Conservation (phyloP, 2,797 vertebrate species). For the Chanos chanos region DNA sequence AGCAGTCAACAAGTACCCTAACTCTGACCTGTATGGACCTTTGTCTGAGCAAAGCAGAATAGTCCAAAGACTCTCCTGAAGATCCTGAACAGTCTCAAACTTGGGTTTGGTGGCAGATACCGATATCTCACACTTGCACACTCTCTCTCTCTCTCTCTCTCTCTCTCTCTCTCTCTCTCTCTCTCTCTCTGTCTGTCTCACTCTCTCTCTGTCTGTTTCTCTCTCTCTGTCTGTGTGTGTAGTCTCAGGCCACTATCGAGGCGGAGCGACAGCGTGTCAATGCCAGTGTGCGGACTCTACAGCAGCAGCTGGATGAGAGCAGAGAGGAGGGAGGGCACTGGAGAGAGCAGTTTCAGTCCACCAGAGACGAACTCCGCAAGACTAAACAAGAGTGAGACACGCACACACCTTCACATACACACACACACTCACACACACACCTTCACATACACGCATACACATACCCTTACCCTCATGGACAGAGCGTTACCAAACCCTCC, state of each 20-base stretch:
- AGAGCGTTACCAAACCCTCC: no score
- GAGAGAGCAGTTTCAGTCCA: constrained; percentile 87
- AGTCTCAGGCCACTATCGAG: constrained; percentile 87
- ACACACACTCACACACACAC: no score
- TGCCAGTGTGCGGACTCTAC: constrained; percentile 75
- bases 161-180: neutral
- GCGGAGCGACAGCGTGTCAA: constrained; percentile 83
- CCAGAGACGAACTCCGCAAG: constrained; percentile 82
- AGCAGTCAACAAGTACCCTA: no score
- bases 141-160: neutral
- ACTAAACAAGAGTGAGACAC: constrained; percentile 84
- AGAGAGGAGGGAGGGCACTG: constrained; percentile 87
- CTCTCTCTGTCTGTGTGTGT: constrained; percentile 12
- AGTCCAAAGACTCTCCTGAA: no score
- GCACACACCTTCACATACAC: neutral
- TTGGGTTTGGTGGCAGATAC: neutral
- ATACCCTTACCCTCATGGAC: neutral
- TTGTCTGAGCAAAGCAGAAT: no score
- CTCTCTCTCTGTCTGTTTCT: no score
- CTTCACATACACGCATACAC: neutral
- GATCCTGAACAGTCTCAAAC: no score
- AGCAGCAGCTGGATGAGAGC: constrained; percentile 87
- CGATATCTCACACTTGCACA: neutral
- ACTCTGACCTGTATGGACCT: no score
- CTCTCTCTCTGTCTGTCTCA: neutral